These are phyloP conservation scores for Mesocentrotus franciscanus DNA, from an alignment of 53 echinoderm and acorn worm species.

Conservation along the genomic window DNA sequence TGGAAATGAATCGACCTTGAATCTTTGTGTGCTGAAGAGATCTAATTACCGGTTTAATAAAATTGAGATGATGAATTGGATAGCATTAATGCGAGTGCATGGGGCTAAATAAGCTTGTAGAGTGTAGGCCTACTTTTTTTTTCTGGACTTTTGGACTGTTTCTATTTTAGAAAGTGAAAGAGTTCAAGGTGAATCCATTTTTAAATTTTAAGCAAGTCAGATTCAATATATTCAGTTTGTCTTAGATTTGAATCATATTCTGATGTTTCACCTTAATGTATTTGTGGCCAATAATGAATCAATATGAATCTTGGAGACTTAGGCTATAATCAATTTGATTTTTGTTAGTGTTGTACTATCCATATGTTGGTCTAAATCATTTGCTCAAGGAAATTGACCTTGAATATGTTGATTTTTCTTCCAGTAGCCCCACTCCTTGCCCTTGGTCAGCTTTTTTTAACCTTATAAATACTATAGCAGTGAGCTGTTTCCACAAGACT, in stretches of 20 bases:
- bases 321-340: no score
- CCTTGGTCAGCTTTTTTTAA: neutral
- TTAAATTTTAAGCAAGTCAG: neutral
- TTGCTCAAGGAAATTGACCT: no score
- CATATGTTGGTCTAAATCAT: no score
- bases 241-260: no score
- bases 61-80: neutral
- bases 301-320: no score
- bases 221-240: no score
- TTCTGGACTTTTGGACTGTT: neutral
- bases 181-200: neutral
- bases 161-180: neutral
- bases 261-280: no score
- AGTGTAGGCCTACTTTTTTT: neutral
- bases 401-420: no score
- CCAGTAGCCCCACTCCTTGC: neutral
- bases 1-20: slow-evolving; percentile 21
- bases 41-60: neutral
- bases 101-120: no score
- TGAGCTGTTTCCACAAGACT: neutral
- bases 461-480: neutral
- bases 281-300: no score
- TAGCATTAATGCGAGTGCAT: neutral
- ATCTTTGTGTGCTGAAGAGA: neutral
- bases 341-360: no score